phyloP scores from a whole-genome alignment of 2,113 vertebrate species.

The Aix galericulata region DNA sequence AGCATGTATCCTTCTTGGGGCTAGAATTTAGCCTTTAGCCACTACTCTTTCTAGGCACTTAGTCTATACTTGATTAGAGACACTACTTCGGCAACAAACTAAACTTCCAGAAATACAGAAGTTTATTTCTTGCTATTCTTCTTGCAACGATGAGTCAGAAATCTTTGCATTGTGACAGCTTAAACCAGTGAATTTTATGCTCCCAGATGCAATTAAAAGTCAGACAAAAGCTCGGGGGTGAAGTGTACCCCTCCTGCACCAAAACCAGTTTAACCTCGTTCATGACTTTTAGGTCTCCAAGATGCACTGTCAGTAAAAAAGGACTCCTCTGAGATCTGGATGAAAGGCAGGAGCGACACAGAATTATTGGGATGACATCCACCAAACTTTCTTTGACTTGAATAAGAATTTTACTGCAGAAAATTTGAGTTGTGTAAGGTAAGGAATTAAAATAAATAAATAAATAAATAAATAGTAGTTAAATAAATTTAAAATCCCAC shows the following conservation, averaged over 20 bases:
- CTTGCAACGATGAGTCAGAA: not conserved
- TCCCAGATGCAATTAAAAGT: not conserved
- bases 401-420: not conserved
- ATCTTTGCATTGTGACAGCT: not conserved
- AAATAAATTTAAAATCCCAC: not conserved
- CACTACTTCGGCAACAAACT: not conserved
- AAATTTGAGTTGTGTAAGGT: not conserved
- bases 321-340: not conserved
- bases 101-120: not conserved
- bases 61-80: not conserved
- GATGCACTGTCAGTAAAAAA: not conserved
- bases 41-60: not conserved
- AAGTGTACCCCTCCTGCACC: not conserved
- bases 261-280: not conserved
- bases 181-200: not conserved
- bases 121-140: not conserved
- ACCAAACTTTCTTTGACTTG: not conserved
- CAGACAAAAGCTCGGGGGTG: not conserved
- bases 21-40: not conserved
- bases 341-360: not conserved
- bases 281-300: not conserved
- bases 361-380: not conserved
- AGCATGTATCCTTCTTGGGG: not conserved
- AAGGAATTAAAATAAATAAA: not conserved
- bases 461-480: not conserved